A percentile compares a stretch with the other conserved stretches of the same genome.
These are phyloP conservation scores for Magallana ariakensis DNA, from an alignment of 1,140 invertebrate genomes.

Conservation along the genomic window DNA sequence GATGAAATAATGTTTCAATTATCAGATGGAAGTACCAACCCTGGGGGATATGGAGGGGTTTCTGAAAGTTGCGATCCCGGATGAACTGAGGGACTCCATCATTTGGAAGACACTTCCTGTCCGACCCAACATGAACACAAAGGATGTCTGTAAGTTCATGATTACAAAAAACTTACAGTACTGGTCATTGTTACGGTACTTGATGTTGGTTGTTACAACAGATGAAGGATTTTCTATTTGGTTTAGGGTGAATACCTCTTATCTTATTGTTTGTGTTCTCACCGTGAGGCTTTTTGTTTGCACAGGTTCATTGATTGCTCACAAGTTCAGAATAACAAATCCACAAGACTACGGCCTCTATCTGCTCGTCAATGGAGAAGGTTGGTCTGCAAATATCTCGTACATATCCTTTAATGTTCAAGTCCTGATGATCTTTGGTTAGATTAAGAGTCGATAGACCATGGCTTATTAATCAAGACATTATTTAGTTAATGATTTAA, in stretches of 20 bases:
- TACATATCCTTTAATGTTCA: too few relatives aligned
- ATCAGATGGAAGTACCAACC: constrained; percentile 72
- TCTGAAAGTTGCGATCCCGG: constrained; percentile 92
- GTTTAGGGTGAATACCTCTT: too few relatives aligned
- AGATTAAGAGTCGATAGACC: too few relatives aligned
- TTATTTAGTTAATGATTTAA: too few relatives aligned
- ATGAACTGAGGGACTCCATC: constrained; percentile 94
- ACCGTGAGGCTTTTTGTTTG: background rate
- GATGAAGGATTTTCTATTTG: too few relatives aligned
- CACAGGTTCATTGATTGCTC: constrained; percentile 89
- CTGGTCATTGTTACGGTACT: background rate
- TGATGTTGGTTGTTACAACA: too few relatives aligned
- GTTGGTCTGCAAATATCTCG: constrained; percentile 80
- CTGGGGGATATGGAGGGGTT: constrained; percentile 87
- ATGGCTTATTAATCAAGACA: too few relatives aligned
- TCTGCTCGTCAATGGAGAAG: constrained; percentile 92
- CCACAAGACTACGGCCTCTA: constrained; percentile 98
- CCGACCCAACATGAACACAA: constrained; percentile 93
- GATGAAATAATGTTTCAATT: too few relatives aligned
- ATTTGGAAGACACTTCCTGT: constrained; percentile 94
- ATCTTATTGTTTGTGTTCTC: too few relatives aligned
- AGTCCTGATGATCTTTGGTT: too few relatives aligned
- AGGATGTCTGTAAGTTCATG: constrained; percentile 87
- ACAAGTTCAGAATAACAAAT: constrained; percentile 95
- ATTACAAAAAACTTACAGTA: background rate